These are phyloP conservation scores for Ibidorhyncha struthersii DNA, from an alignment of 2,113 vertebrate genomes.

Conservation along the genomic window DNA sequence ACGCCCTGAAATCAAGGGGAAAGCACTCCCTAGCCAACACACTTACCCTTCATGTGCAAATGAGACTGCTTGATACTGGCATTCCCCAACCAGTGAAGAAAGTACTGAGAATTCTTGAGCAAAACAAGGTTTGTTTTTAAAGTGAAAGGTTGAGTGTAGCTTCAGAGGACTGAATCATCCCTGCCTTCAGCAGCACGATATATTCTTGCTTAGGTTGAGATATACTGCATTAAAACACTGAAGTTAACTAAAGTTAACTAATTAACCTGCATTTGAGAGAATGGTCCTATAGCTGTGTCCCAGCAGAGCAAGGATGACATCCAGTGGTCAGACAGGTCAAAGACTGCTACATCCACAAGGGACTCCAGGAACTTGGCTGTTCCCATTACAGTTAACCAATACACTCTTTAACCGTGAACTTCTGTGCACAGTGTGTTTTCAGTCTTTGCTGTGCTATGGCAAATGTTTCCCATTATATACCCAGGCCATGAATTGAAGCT, in stretches of 20 bases:
- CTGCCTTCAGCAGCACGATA: not conserved
- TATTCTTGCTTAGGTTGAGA: not conserved
- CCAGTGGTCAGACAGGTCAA: conserved; percentile 54
- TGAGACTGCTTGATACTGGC: not conserved
- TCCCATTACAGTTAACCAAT: not conserved
- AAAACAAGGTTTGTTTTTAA: not conserved
- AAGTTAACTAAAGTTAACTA: not conserved
- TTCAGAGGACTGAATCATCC: not conserved
- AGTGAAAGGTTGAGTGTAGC: not conserved
- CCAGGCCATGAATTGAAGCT: not conserved
- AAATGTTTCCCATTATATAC: not conserved
- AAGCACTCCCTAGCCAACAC: not conserved
- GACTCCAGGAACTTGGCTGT: not conserved
- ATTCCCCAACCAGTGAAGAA: not conserved
- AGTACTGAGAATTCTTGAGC: not conserved
- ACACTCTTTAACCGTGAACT: not conserved
- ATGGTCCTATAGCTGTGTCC: not conserved
- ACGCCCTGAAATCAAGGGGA: not conserved
- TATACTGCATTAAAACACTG: not conserved
- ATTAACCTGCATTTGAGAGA: not conserved
- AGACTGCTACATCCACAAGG: not conserved
- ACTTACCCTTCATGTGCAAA: not conserved
- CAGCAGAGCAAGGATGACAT: conserved; percentile 32
- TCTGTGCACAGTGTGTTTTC: not conserved
- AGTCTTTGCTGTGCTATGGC: not conserved